Conservation (phyloP, 1,140 invertebrate species). For the Drosophila miranda region DNA sequence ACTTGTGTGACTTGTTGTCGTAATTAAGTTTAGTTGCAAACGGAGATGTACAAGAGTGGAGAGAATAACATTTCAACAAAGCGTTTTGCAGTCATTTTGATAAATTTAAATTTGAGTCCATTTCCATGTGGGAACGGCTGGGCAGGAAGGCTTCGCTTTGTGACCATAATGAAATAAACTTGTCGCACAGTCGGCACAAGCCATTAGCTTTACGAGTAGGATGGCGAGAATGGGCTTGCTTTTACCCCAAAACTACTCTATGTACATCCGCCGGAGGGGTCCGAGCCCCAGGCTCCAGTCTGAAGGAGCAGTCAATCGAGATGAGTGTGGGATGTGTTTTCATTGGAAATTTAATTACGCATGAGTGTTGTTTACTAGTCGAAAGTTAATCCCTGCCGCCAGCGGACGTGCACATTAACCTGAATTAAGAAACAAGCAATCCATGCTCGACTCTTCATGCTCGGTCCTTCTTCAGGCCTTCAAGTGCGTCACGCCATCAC, state of each 20-base stretch:
- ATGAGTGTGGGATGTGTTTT: conserved; percentile 7
- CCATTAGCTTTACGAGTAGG: conserved; percentile 37
- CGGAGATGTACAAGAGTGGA: conserved; percentile 26
- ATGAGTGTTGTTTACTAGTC: conserved; percentile 75
- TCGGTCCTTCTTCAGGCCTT: conserved; percentile 5
- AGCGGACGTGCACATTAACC: conserved; percentile 68
- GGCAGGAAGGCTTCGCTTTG: conserved; percentile 47
- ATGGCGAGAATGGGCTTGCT: neutral
- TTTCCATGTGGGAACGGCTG: conserved; percentile 30
- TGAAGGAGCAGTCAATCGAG: too few relatives aligned
- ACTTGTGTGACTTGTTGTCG: conserved; percentile 65
- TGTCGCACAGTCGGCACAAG: conserved; percentile 56
- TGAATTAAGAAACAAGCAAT: conserved; percentile 81
- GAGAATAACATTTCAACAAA: conserved; percentile 57
- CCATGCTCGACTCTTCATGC: neutral
- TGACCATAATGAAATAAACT: conserved; percentile 68
- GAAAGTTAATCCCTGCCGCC: conserved; percentile 63
- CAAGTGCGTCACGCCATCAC: conserved; percentile 40
- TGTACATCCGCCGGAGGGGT: neutral
- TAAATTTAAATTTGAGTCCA: conserved; percentile 55
- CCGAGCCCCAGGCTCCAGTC: neutral
- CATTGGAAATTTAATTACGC: conserved; percentile 76
- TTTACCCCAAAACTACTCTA: conserved; percentile 1
- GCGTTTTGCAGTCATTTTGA: conserved; percentile 40
- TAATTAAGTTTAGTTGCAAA: conserved; percentile 56